phyloP scores from a whole-genome alignment of 2,797 vertebrate genomes.

The Xenopus petersii region DNA sequence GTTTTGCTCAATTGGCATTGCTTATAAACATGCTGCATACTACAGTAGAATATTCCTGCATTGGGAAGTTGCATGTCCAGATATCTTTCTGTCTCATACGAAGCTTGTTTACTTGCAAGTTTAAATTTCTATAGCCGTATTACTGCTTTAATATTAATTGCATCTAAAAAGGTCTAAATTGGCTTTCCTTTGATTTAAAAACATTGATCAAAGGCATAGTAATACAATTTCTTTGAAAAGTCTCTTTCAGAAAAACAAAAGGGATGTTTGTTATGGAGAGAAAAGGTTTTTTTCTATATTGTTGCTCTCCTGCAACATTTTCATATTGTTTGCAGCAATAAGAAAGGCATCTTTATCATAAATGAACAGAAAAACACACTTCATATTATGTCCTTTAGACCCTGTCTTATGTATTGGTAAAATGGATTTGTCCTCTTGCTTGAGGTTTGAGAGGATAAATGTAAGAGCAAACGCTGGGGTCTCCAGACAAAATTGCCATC shows the following conservation, averaged over 20 bases:
- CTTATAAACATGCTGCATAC: no score
- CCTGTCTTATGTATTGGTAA: not conserved
- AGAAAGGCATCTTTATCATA: slow-evolving; percentile 16
- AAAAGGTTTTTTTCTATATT: slow-evolving; percentile 20
- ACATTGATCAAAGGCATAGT: slow-evolving; percentile 43
- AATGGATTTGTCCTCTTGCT: not conserved
- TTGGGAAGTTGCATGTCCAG: no score
- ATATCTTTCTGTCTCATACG: not conserved
- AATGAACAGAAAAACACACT: slow-evolving; percentile 23
- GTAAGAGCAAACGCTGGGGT: not conserved
- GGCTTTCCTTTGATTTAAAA: slow-evolving; percentile 42
- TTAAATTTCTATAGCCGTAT: slow-evolving; percentile 12
- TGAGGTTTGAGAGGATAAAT: not conserved
- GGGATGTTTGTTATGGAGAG: slow-evolving; percentile 26
- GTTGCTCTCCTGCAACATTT: slow-evolving; percentile 27
- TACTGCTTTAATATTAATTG: slow-evolving; percentile 37
- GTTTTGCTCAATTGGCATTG: no score
- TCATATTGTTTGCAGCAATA: slow-evolving; percentile 18
- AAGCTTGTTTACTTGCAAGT: slow-evolving; percentile 21
- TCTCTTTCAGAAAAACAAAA: slow-evolving; percentile 37
- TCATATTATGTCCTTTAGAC: slow-evolving; percentile 7
- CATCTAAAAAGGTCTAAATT: slow-evolving; percentile 44
- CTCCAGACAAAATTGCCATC: no score
- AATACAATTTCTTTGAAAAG: slow-evolving; percentile 46
- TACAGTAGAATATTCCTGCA: no score